These are phyloP conservation scores for Adelphocoris suturalis DNA, from an alignment of 2,888 invertebrate genomes.

Conservation along the genomic window DNA sequence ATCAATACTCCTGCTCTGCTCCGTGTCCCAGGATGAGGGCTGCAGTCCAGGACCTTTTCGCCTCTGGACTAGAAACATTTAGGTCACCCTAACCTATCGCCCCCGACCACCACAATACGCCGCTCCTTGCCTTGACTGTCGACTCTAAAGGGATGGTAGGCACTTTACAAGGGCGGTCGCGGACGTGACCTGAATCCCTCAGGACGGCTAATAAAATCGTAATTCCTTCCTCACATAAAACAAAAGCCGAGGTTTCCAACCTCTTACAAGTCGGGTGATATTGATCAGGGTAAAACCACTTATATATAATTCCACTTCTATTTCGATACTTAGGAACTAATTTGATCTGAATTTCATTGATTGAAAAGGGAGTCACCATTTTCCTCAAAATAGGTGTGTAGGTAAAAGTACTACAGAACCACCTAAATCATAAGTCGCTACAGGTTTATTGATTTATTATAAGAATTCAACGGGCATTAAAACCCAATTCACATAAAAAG, in stretches of 20 bases:
- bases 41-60: slow-evolving; percentile 48
- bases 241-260: not conserved
- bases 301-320: not conserved
- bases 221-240: slow-evolving; percentile 13
- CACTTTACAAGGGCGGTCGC: not conserved
- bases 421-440: too few species aligned
- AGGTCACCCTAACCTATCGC: slow-evolving; percentile 47
- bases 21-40: slow-evolving; percentile 18
- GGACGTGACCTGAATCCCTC: slow-evolving; percentile 8
- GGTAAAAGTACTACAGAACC: too few species aligned
- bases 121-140: not conserved
- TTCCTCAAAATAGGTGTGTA: too few species aligned
- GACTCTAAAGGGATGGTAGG: not conserved
- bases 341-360: not conserved
- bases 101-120: slow-evolving; percentile 28
- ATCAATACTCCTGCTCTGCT: slow-evolving; percentile 25
- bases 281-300: not conserved
- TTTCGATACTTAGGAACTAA: not conserved
- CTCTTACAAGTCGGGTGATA: slow-evolving; percentile 4
- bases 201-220: not conserved
- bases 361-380: too few species aligned
- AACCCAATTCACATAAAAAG: too few species aligned
- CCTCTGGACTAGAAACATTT: slow-evolving; percentile 35
- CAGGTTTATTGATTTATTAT: too few species aligned
- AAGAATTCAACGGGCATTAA: too few species aligned